Percentiles rank a stretch among this genome's conserved stretches.
phyloP scores from a whole-genome alignment of 2,888 invertebrate genomes.

The Rhopalosiphum nymphaeae region DNA sequence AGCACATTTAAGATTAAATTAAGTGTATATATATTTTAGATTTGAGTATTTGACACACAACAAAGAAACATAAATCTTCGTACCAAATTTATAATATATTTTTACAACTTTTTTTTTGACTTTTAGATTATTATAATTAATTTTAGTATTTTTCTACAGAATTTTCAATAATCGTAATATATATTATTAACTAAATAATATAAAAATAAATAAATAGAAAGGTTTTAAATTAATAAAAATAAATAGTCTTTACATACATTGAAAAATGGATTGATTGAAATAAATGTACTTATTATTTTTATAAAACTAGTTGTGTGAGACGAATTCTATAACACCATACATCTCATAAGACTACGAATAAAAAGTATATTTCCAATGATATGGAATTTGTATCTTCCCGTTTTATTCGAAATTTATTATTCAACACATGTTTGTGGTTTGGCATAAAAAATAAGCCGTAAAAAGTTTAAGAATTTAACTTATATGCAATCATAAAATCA shows the following conservation, averaged over 20 bases:
- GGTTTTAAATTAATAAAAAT: background rate
- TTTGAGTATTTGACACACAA: background rate
- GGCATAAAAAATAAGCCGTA: background rate
- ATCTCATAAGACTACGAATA: background rate
- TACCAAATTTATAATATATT: background rate
- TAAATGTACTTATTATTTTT: background rate
- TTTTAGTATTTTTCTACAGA: background rate
- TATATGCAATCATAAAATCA: background rate
- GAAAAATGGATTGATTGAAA: background rate
- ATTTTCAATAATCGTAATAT: background rate
- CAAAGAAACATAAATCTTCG: background rate
- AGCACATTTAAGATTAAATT: background rate
- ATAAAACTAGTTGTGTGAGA: background rate
- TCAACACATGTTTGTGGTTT: background rate
- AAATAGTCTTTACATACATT: background rate
- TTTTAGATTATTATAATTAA: background rate
- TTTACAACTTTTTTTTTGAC: background rate
- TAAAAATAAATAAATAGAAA: background rate
- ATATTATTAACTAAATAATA: background rate
- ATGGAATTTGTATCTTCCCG: background rate
- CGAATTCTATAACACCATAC: background rate
- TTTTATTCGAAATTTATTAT: slow-evolving; percentile 1
- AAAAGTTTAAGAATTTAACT: background rate
- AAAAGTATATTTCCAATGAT: background rate
- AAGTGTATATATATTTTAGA: background rate